Evolutionary conservation across 2,113 vertebrate genomes (phyloP).

Genomic region (Dipodomys spectabilis): DNA sequence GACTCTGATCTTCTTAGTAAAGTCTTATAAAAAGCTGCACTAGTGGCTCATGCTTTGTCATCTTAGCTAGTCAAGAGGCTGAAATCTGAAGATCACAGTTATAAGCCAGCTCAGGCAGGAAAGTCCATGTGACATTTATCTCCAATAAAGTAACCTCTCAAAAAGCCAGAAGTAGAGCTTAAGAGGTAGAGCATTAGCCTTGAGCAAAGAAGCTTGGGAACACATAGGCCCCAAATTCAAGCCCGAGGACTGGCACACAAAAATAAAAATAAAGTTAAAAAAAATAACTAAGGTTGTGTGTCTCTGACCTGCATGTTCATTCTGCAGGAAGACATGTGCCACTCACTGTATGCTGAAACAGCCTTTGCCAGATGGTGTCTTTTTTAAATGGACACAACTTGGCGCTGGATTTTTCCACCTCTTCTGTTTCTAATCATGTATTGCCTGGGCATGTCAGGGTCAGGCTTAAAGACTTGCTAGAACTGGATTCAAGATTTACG

Average conservation of each 20-base stretch:
- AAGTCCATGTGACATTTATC: too few relatives aligned
- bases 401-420: slow-evolving; percentile 73
- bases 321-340: slow-evolving; percentile 30
- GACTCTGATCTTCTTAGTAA: slow-evolving; percentile 60
- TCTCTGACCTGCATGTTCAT: background rate
- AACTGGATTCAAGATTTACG: slow-evolving; percentile 89
- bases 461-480: slow-evolving; percentile 87
- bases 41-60: too few relatives aligned
- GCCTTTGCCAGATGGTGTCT: slow-evolving; percentile 64
- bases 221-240: too few relatives aligned
- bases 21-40: slow-evolving; percentile 25
- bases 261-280: too few relatives aligned
- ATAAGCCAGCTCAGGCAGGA: too few relatives aligned
- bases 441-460: slow-evolving; percentile 85
- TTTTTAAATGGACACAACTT: slow-evolving; percentile 73
- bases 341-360: slow-evolving; percentile 53
- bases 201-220: too few relatives aligned
- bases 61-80: too few relatives aligned
- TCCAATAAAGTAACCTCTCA: too few relatives aligned
- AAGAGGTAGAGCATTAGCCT: too few relatives aligned
- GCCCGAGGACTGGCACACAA: too few relatives aligned
- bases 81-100: too few relatives aligned
- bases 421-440: slow-evolving; percentile 87
- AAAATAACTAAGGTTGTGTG: background rate
- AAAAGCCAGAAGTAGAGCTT: too few relatives aligned